Conservation (phyloP, 2,797 vertebrate species). For the Hapalemur alaotrensis region DNA sequence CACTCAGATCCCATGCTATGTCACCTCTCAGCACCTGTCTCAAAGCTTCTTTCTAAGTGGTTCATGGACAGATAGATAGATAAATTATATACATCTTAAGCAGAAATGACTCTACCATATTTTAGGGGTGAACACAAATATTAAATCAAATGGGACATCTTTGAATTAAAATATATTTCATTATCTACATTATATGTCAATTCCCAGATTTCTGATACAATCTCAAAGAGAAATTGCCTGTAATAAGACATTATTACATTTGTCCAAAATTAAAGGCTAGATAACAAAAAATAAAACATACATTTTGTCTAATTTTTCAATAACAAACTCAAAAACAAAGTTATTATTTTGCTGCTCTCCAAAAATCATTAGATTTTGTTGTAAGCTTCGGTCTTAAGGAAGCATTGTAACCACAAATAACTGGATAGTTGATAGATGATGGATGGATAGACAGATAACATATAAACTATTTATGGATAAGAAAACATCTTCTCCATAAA, state of each 20-base stretch:
- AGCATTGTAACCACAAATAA: neutral
- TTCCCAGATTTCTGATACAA: no score
- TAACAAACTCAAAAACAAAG: neutral
- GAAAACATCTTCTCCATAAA: neutral
- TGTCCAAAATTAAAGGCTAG: no score
- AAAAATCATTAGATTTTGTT: neutral
- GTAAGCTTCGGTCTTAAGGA: neutral
- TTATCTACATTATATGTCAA: no score
- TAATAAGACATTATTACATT: no score
- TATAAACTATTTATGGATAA: no score
- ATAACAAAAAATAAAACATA: no score
- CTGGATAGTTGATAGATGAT: neutral
- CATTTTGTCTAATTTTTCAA: neutral
- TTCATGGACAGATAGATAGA: neutral
- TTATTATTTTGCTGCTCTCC: neutral
- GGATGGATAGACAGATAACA: neutral
- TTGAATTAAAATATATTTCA: no score
- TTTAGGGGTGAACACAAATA: no score
- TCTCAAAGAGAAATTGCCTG: no score
- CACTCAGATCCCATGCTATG: neutral
- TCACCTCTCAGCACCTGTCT: neutral
- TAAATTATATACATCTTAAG: no score
- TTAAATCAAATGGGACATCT: no score
- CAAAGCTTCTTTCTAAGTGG: neutral
- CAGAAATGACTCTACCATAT: no score